Base-by-base conservation (phyloP, 2,113 vertebrate genomes). In the Notothenia coriiceps region DNA sequence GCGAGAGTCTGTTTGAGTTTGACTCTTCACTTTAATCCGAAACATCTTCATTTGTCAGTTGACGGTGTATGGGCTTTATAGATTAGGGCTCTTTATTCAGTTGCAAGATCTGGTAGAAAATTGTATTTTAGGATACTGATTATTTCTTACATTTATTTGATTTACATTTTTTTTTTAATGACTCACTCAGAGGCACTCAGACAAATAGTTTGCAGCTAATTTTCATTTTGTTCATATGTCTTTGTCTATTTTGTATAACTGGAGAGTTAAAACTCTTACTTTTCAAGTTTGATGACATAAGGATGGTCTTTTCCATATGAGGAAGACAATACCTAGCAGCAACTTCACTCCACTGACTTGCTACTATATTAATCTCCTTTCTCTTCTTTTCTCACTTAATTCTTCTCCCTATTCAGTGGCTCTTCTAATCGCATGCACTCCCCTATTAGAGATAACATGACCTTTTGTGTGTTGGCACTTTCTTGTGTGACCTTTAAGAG, bases 401-500 rank as follows among this genome's bases (percentile, higher is more conserved):
- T 84, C 80, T 29, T 14, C 29, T 3, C 29, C 17, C 46, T 29
- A 62, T 65, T 79, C 84, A 74, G 73, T 69, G 68, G 79, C 49
- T 85, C 85, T 90, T 91, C 84, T 91, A 92, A 93, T 92, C 81
- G 56, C 85, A 65, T 68, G 76, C 62, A 29, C 68, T 87, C 73
- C 76, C 75, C 83, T 90, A 86, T 91, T 91, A 91, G 85, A 93
- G 84, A 85, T 86, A 91, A 86, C 83, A 79, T 89, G 89, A 93
- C 94, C 93, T 94, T 94, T 94, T 73, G 86, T 89, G 87, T 85
- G 89, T 91, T 92, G 87, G 90, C 91, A 94, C 83, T 88, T 93
- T 89, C 82, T 82, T 74, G 59, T 46, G 59, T 91, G 89, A 91
- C 91, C 94, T 94, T 94, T 94, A 82, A 88, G 70, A 85, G 83